Evolutionary conservation across 2,888 invertebrate genomes (phyloP).

Genomic region (Tetrapedia diversipes): DNA sequence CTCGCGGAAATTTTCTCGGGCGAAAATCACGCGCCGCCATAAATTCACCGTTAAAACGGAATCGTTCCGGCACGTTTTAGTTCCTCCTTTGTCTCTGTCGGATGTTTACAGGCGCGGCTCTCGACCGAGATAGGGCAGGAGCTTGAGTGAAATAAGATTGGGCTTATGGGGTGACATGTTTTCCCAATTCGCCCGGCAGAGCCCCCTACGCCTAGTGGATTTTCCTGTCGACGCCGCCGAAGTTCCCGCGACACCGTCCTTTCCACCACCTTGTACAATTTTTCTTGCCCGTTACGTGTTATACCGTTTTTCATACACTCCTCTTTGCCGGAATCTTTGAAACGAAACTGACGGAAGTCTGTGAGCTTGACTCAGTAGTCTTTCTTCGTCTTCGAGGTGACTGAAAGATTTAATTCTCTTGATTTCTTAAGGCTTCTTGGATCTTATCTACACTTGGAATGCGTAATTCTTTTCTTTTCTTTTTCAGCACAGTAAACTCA

Average conservation of each 20-base stretch:
- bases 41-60: slow-evolving; percentile 70
- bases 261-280: neutral
- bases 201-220: slow-evolving; percentile 44
- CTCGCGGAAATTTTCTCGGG: slow-evolving; percentile 63
- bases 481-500: no score
- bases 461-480: no score
- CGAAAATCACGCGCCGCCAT: slow-evolving; percentile 68
- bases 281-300: neutral
- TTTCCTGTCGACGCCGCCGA: slow-evolving; percentile 40
- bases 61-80: slow-evolving; percentile 64
- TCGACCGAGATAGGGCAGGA: slow-evolving; percentile 52
- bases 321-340: neutral
- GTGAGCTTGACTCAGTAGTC: no score
- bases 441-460: no score
- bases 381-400: no score
- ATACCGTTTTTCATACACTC: neutral
- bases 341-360: neutral
- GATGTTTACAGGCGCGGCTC: slow-evolving; percentile 62
- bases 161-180: slow-evolving; percentile 67
- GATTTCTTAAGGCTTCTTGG: no score
- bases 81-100: slow-evolving; percentile 68
- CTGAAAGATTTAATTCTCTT: no score
- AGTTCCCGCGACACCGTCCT: slow-evolving; percentile 6
- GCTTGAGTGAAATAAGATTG: slow-evolving; percentile 62
- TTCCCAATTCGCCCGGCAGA: slow-evolving; percentile 44